phyloP scores from a whole-genome alignment of 2,113 vertebrate genomes.

The Odocoileus hemionus region DNA sequence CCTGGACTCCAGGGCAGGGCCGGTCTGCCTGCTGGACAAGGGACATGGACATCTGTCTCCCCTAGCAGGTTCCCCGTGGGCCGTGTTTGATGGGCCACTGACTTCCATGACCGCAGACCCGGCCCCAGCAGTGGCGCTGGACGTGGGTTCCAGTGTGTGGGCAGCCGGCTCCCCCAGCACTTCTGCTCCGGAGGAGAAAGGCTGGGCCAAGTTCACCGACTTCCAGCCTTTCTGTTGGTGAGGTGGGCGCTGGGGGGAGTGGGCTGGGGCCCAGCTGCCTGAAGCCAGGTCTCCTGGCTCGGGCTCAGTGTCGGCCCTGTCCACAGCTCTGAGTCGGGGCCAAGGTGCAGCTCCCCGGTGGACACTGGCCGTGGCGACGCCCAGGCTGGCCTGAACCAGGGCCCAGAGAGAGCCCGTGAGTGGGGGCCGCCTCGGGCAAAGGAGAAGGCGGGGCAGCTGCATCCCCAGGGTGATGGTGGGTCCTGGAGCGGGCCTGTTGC shows the following conservation, averaged over 20 bases:
- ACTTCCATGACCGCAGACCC: slow-evolving; percentile 56
- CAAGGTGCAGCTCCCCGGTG: slow-evolving; percentile 90
- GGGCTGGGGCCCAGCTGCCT: accelerated
- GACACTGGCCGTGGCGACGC: slow-evolving; percentile 74
- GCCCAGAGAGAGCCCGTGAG: slow-evolving; percentile 73
- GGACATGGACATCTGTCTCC: not conserved
- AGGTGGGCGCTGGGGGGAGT: not conserved
- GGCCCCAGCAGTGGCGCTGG: slow-evolving; percentile 74
- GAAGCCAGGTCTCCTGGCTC: not conserved
- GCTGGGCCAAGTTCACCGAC: slow-evolving; percentile 93
- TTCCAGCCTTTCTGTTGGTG: slow-evolving; percentile 95
- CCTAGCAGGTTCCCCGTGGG: slow-evolving; percentile 84
- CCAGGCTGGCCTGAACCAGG: slow-evolving; percentile 76
- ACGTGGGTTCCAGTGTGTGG: slow-evolving; percentile 85
- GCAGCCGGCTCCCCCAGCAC: slow-evolving; percentile 69
- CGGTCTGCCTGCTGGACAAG: not conserved
- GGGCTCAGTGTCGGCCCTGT: not conserved
- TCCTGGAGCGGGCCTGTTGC: not conserved
- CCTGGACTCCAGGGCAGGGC: not conserved
- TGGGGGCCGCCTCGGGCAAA: not conserved
- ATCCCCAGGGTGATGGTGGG: not conserved
- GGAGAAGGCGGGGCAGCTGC: not conserved
- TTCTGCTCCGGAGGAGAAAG: slow-evolving; percentile 79
- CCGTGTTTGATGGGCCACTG: slow-evolving; percentile 84
- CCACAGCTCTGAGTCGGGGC: slow-evolving; percentile 87